phyloP scores from a whole-genome alignment of 2,888 invertebrate genomes.

The Meta bourneti region DNA sequence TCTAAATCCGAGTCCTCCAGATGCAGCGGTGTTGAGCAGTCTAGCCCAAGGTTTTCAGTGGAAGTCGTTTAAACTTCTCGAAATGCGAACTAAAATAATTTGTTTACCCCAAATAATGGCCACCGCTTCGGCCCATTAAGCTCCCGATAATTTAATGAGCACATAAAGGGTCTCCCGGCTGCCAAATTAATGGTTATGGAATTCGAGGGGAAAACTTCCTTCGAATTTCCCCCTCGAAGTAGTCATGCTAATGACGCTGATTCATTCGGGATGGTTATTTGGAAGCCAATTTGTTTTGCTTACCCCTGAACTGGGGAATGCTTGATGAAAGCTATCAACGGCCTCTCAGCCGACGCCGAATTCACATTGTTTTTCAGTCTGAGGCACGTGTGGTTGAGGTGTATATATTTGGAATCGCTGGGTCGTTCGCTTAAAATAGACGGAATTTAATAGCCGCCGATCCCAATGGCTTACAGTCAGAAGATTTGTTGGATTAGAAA shows the following conservation, averaged over 20 bases:
- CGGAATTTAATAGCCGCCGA: too few relatives aligned
- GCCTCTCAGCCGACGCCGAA: too few relatives aligned
- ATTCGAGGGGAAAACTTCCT: slow-evolving; percentile 48
- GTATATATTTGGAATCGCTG: not conserved
- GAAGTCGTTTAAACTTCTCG: slow-evolving; percentile 39
- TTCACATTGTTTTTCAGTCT: not conserved
- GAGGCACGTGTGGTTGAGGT: not conserved
- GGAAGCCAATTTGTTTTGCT: slow-evolving; percentile 34
- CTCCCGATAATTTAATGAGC: slow-evolving; percentile 70
- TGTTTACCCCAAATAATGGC: slow-evolving; percentile 72
- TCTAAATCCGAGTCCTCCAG: not conserved
- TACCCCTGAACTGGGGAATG: not conserved
- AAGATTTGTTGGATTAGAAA: too few relatives aligned
- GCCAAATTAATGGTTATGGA: slow-evolving; percentile 71
- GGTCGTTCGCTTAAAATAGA: not conserved
- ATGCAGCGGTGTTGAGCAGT: not conserved
- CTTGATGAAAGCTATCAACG: not conserved
- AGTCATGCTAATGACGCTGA: slow-evolving; percentile 64
- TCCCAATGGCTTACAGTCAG: too few relatives aligned
- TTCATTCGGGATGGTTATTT: slow-evolving; percentile 26
- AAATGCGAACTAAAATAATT: slow-evolving; percentile 61
- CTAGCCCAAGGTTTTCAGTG: not conserved
- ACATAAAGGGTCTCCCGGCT: slow-evolving; percentile 61
- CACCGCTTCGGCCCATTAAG: slow-evolving; percentile 58
- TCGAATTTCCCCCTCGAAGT: slow-evolving; percentile 56